Evolutionary conservation across 2,797 vertebrate genomes (phyloP).

Genomic region (Hyperoplus immaculatus): DNA sequence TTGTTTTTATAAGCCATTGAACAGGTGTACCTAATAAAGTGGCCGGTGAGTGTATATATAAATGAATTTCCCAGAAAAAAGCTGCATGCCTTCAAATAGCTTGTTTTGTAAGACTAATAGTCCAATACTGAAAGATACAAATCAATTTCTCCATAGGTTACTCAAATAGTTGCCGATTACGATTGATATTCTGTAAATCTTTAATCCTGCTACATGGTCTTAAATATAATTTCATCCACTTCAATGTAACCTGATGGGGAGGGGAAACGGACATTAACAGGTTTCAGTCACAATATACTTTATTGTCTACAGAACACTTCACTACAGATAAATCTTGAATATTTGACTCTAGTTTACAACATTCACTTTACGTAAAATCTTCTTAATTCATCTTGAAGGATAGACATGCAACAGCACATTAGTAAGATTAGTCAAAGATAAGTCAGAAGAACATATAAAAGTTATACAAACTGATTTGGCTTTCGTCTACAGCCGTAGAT

Average conservation of each 20-base stretch:
- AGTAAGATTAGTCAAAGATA: conserved; percentile 24
- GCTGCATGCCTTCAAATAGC: not conserved
- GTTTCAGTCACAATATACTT: conserved; percentile 39
- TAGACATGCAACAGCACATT: conserved; percentile 56
- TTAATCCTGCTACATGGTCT: not conserved
- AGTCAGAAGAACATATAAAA: conserved; percentile 37
- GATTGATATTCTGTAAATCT: not conserved
- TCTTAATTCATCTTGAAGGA: conserved; percentile 6
- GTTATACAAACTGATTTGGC: conserved; percentile 38
- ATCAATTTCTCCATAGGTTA: not conserved
- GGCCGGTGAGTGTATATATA: no score
- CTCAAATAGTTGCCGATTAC: not conserved
- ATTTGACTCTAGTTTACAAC: conserved; percentile 31
- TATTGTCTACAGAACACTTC: conserved; percentile 60
- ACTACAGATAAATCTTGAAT: conserved; percentile 44
- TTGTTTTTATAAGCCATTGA: no score
- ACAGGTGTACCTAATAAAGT: no score
- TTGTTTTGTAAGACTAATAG: not conserved
- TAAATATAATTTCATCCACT: not conserved
- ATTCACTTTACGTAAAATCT: conserved; percentile 30
- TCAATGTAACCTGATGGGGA: not conserved
- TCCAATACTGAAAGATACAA: not conserved
- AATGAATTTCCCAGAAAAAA: no score
- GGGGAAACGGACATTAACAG: not conserved
- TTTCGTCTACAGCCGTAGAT: conserved; percentile 35